A percentile compares a stretch with the other conserved stretches of the same genome.
These are phyloP conservation scores for Hippolais icterina DNA, from an alignment of 2,113 vertebrate genomes.

Conservation along the genomic window DNA sequence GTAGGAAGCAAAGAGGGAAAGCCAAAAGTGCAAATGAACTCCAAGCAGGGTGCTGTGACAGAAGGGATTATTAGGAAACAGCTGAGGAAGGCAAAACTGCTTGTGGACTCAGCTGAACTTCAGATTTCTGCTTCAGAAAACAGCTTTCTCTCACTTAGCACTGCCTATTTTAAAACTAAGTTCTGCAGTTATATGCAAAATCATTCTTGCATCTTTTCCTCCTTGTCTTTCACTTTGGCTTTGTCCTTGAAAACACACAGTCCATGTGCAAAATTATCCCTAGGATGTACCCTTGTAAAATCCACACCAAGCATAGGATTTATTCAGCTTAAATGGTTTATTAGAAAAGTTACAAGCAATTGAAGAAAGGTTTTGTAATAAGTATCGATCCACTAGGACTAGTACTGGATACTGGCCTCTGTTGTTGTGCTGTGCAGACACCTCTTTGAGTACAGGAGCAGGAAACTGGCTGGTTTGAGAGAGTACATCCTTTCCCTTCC, in stretches of 20 bases:
- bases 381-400: background rate
- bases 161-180: background rate
- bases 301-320: background rate
- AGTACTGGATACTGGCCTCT: background rate
- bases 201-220: background rate
- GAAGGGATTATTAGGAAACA: background rate
- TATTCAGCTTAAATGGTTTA: background rate
- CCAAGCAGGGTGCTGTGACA: background rate
- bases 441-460: background rate
- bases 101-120: background rate
- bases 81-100: constrained; percentile 3
- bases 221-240: background rate
- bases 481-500: background rate
- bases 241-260: background rate
- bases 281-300: background rate
- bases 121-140: background rate
- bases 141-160: background rate
- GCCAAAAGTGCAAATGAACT: background rate
- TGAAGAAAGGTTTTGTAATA: background rate
- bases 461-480: background rate
- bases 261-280: background rate
- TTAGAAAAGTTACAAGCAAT: background rate
- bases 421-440: background rate
- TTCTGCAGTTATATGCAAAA: background rate
- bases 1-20: background rate